Evolutionary conservation across 1,140 invertebrate species (phyloP).

Genomic region (Procambarus clarkii): DNA sequence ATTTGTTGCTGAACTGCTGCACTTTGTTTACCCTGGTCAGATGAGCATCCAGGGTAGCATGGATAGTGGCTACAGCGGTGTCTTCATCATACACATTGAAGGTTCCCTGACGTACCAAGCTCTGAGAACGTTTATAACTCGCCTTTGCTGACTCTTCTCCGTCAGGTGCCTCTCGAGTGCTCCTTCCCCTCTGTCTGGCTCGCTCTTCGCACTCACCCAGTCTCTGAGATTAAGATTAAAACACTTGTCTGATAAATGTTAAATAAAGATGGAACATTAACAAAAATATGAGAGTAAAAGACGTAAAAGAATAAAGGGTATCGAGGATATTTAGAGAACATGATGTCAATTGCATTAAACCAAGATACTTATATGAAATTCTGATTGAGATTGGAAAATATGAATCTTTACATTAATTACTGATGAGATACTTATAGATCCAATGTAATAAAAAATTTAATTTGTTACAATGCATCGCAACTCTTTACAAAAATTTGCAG

Average conservation of each 20-base stretch:
- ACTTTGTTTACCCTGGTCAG: conserved; percentile 50
- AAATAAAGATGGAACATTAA: too few relatives aligned
- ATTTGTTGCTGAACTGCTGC: conserved; percentile 29
- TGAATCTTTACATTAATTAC: too few relatives aligned
- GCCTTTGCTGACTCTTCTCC: conserved; percentile 37
- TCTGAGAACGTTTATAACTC: conserved; percentile 20
- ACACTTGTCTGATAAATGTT: background rate
- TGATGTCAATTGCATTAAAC: too few relatives aligned
- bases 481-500: too few relatives aligned
- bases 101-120: conserved; percentile 45
- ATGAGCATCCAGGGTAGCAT: conserved; percentile 51
- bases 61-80: conserved; percentile 15
- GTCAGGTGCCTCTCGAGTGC: conserved; percentile 38
- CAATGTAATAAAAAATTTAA: too few relatives aligned
- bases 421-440: too few relatives aligned
- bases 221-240: background rate
- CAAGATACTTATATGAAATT: too few relatives aligned
- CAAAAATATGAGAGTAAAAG: too few relatives aligned
- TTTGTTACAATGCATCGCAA: too few relatives aligned
- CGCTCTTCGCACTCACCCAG: background rate
- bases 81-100: conserved; percentile 50
- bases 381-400: too few relatives aligned
- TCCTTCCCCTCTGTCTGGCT: conserved; percentile 15
- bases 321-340: too few relatives aligned
- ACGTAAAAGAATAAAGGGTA: too few relatives aligned